Evolutionary conservation across 1,140 invertebrate species (phyloP), one percentile per base, ranked within the genome.

Genomic region (Drosophila sturtevanti): DNA sequence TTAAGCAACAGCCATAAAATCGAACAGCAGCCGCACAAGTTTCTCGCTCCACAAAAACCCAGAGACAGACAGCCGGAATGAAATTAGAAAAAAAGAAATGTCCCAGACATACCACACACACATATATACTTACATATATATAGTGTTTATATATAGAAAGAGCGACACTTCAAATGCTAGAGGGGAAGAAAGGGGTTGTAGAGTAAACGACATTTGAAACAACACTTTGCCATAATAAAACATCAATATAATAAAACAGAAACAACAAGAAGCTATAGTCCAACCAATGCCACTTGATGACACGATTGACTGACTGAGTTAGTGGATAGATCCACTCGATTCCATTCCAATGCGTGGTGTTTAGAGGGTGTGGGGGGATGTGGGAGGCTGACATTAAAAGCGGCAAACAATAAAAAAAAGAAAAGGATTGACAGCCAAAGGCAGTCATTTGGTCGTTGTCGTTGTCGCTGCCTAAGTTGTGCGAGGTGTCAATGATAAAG

Each of bases 201-300:
- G n/a, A 61, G 48, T 56, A 66, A 65, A 75, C 71, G 79, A 48
- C 79, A 82, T 78, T 82, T 77, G 74, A 74, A 81, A 79, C 79
- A 82, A 79, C 79, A 79, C 79, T 82, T 75, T 77, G 77, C 63
- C 63, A 80, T 73, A 80, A 80, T 86, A 81, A 85, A 85, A 86
- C 81, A 80, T 77, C 77, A 86, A 74, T 77, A 74, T 74, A 80
- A 81, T 77, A 70, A 38, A 59, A 66, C 38, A 52, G 18, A n/a
- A 63, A 52, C 44, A 77, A 21, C 51, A 62, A 63, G 58, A 62
- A 59, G 35, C 58, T 41, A 44, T 24, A 63, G 64, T 48, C 35
- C 22, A 34, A 31, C n/a, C 38, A 48, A 55, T 55, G 67, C 71
- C 80, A 79, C 78, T 82, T 84, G 71, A 68, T 60, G 37, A 65